Evolutionary conservation across 2,888 invertebrate species (phyloP).

Genomic region (Macrosoma leucophasiata): DNA sequence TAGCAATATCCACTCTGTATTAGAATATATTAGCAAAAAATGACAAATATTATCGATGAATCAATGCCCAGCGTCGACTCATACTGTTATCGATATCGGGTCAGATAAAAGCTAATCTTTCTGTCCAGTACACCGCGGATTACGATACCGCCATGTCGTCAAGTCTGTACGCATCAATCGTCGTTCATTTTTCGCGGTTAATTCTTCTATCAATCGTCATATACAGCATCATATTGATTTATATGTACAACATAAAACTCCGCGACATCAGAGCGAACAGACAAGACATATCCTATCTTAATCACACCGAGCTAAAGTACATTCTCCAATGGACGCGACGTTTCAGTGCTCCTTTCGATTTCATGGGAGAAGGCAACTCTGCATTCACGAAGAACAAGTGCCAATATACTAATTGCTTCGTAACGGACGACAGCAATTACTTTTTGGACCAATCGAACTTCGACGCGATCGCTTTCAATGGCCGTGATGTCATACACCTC

Average conservation of each 20-base stretch:
- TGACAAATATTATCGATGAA: too few species aligned
- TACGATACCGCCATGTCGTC: too few species aligned
- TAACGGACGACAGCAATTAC: constrained; percentile 23
- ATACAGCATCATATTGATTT: constrained; percentile 3
- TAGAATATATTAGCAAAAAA: too few species aligned
- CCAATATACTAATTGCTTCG: constrained; percentile 26
- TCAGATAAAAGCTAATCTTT: too few species aligned
- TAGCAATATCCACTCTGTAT: too few species aligned
- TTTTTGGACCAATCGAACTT: constrained; percentile 18
- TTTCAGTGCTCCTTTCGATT: constrained; percentile 22
- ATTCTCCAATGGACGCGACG: constrained; percentile 25
- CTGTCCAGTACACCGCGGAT: too few species aligned
- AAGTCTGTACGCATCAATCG: too few species aligned
- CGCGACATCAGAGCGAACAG: constrained; percentile 14
- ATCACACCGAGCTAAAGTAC: constrained; percentile 20
- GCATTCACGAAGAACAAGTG: constrained; percentile 26
- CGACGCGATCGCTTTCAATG: constrained; percentile 27
- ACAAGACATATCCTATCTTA: constrained; percentile 17
- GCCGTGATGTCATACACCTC: constrained; percentile 21
- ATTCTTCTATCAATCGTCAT: too few species aligned
- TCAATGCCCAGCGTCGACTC: too few species aligned
- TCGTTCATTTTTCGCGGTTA: too few species aligned
- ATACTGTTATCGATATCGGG: too few species aligned
- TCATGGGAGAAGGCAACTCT: constrained; percentile 21
- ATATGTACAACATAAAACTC: constrained; percentile 15